Evolutionary conservation across 2,797 vertebrate species (phyloP).

Genomic region (Artibeus lituratus): DNA sequence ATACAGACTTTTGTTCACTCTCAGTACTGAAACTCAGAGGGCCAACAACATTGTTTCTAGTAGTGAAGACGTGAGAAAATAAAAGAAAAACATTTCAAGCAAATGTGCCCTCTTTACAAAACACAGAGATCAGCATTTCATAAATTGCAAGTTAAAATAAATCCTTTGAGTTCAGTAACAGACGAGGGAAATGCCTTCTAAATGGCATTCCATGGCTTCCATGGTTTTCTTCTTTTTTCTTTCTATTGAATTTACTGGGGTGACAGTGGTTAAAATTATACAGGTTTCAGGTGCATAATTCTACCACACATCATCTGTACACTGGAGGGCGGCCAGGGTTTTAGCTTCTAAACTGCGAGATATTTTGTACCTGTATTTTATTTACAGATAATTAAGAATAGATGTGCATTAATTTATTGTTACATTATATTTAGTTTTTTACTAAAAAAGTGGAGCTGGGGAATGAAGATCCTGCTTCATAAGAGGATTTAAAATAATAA

Average conservation of each 20-base stretch:
- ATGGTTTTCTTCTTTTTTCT: background rate
- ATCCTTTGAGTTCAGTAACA: background rate
- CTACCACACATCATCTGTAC: background rate
- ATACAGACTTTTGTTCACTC: background rate
- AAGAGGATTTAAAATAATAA: background rate
- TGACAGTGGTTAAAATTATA: background rate
- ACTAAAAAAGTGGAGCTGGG: background rate
- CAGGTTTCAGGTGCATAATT: background rate
- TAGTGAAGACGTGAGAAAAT: background rate
- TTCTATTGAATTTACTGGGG: background rate
- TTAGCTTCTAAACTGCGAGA: conserved; percentile 5
- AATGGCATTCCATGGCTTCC: no score
- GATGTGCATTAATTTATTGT: background rate
- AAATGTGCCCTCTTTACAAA: background rate
- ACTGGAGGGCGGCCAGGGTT: background rate
- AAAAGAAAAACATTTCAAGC: background rate
- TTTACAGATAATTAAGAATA: conserved; percentile 19
- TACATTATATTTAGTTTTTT: background rate
- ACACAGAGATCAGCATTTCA: background rate
- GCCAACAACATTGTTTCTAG: background rate
- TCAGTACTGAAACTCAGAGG: background rate
- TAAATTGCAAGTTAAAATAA: conserved; percentile 20
- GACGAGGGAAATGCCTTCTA: background rate
- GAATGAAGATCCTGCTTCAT: background rate
- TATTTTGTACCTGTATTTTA: conserved; percentile 3